Evolutionary conservation across 2,797 vertebrate species (phyloP), one percentile per base, ranked within the genome.

Genomic region (Hapalemur alaotrensis): DNA sequence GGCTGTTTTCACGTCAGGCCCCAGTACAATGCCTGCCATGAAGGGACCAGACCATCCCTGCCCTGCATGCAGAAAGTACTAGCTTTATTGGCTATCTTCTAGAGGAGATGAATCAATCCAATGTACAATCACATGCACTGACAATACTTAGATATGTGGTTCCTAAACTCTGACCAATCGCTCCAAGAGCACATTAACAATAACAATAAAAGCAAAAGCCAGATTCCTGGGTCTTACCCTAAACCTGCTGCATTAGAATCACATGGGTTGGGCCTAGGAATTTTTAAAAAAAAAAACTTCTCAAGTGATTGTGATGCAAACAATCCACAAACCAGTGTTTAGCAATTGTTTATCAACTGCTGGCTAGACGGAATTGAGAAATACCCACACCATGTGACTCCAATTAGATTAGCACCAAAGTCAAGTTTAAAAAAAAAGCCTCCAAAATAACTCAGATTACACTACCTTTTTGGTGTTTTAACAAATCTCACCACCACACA

Each of bases 361-460:
- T 93, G 67, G 76, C 85, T 50, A 9, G 13, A 61, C 85, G 35
- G 25, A 90, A 84, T 35, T 18, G 22, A 93, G 86, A 90, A 92
- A 87, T 76, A 94, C 6, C 65, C 72, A 46, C 17, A 69, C 85
- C 85, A 96, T 61, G 80, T 85, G 84, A 92, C 57, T 86, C 54
- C 96, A 95, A 76, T 84, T 80, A 94, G 35, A 91, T 54, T 43
- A 82, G 84, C 43, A 79, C 30, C 50, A 69, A 79, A 83, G 63
- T 59, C 69, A 93, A 61, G 59, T 63, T 22, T 70, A 65, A 73
- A 73, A 78, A 14, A 52, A 43, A 95, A 89, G 28, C 6, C 46
- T 84, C 82, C 79, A 95, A 67, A 73, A 69, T 57, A 87, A 93
- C 43, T 83, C 70, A 61, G n/a, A 69, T 70, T 79, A 80, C 7